Conservation (phyloP, 2,888 invertebrate genomes). For the Brachyptera risi region DNA sequence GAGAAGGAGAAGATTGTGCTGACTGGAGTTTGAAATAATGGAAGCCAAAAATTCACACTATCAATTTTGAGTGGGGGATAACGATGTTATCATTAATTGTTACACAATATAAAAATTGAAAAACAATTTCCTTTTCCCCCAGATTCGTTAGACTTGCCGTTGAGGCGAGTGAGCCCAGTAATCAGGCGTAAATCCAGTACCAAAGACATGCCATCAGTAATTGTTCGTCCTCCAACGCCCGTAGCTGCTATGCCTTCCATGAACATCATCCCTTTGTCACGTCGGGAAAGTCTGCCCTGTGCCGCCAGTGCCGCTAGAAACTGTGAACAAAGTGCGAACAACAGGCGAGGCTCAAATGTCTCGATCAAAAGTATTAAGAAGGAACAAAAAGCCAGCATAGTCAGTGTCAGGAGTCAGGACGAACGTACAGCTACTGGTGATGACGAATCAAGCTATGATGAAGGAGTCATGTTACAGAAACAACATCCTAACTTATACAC, state of each 20-base stretch:
- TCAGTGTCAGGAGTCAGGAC: not conserved
- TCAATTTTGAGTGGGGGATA: too few relatives aligned
- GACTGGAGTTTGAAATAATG: too few relatives aligned
- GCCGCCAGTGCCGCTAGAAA: not conserved
- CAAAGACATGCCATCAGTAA: constrained; percentile 33
- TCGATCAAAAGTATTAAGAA: not conserved
- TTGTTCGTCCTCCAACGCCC: constrained; percentile 18
- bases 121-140: too few relatives aligned
- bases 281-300: not conserved
- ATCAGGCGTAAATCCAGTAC: not conserved
- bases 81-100: too few relatives aligned
- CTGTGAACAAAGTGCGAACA: not conserved
- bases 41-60: too few relatives aligned
- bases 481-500: too few relatives aligned
- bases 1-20: too few relatives aligned
- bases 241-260: not conserved
- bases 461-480: too few relatives aligned
- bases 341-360: not conserved
- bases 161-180: not conserved
- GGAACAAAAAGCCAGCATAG: not conserved
- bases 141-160: not conserved
- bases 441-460: not conserved
- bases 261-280: not conserved
- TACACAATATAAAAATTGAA: too few relatives aligned
- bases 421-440: not conserved